Evolutionary conservation across 2,888 invertebrate genomes (phyloP).

Genomic region (Cistogaster globosa): DNA sequence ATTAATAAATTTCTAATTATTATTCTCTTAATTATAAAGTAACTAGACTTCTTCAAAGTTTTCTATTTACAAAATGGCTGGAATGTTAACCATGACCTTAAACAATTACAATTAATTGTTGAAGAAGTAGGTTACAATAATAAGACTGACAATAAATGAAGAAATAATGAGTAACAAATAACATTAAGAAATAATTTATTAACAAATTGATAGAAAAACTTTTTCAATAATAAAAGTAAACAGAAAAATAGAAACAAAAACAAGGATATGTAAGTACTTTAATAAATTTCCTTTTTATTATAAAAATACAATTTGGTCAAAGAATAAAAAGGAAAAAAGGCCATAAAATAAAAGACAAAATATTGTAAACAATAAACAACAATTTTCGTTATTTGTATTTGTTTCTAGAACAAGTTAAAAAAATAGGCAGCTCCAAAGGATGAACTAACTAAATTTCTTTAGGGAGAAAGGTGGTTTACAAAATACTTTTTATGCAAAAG

Average conservation of each 20-base stretch:
- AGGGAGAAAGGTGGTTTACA: neutral
- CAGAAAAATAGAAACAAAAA: neutral
- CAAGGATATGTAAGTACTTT: neutral
- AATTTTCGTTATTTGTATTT: neutral
- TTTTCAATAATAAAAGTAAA: slow-evolving; percentile 47
- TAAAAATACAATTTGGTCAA: no score
- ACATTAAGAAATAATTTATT: slow-evolving; percentile 3
- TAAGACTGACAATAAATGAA: slow-evolving; percentile 17
- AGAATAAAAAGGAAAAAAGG: neutral
- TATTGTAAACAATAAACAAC: neutral
- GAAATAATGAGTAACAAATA: slow-evolving; percentile 19
- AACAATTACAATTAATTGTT: neutral
- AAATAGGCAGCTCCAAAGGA: neutral
- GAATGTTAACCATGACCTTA: neutral
- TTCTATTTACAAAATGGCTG: neutral
- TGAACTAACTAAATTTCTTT: neutral
- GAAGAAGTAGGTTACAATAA: slow-evolving; percentile 12
- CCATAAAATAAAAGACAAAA: neutral
- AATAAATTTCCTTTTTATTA: slow-evolving; percentile 3
- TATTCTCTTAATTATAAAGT: neutral
- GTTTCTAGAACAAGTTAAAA: neutral
- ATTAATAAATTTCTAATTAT: neutral
- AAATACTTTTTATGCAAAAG: neutral
- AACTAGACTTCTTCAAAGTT: neutral
- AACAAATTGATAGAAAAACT: slow-evolving; percentile 36